Percentiles rank a stretch among this genome's conserved stretches.
Conservation (phyloP, 2,113 vertebrate species). For the Embiotoca jacksoni region DNA sequence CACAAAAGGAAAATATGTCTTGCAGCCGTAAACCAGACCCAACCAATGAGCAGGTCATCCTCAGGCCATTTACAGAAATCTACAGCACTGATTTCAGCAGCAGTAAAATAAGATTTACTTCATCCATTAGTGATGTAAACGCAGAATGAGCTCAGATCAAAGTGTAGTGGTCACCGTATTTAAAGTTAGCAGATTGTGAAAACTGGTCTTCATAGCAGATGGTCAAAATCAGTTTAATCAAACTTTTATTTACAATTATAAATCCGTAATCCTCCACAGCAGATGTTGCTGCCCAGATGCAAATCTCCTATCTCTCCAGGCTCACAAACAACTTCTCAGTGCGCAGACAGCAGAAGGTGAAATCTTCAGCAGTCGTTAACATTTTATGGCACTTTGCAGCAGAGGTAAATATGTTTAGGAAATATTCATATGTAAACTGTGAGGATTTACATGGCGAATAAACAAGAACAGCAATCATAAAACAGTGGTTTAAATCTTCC, state of each 20-base stretch:
- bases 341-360: background rate
- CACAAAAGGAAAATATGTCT: constrained; percentile 63
- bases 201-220: constrained; percentile 1
- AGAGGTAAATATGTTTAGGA: constrained; percentile 28
- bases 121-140: constrained; percentile 37
- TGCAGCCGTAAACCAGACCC: constrained; percentile 38
- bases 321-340: background rate
- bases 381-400: constrained; percentile 15
- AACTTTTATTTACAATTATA: constrained; percentile 20
- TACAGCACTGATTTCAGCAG: constrained; percentile 20
- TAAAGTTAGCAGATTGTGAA: constrained; percentile 1
- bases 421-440: constrained; percentile 44
- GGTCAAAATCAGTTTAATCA: constrained; percentile 4
- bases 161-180: background rate
- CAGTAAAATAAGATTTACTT: constrained; percentile 29
- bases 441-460: constrained; percentile 41
- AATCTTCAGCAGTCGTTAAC: constrained; percentile 16
- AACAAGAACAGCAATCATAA: constrained; percentile 51
- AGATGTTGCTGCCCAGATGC: background rate
- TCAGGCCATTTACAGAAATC: constrained; percentile 25
- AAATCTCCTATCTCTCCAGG: background rate
- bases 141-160: constrained; percentile 26
- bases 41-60: constrained; percentile 48
- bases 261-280: background rate
- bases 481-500: constrained; percentile 31